phyloP scores from a whole-genome alignment of 2,797 vertebrate species.

The Pygocentrus nattereri region DNA sequence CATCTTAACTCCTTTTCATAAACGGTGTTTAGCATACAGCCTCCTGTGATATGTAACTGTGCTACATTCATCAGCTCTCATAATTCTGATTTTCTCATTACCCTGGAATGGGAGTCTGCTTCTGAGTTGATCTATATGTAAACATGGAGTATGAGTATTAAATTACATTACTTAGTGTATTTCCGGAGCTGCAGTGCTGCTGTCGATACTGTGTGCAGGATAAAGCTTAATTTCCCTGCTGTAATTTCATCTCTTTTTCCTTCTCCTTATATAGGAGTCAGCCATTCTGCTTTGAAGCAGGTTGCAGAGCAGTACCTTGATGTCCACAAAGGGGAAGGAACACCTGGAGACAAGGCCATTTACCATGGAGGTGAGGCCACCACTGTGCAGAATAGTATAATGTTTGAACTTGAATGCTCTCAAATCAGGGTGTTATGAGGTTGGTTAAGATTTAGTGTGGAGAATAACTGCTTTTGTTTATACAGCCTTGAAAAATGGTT shows the following conservation, averaged over 20 bases:
- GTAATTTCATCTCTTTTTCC: neutral
- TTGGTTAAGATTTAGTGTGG: neutral
- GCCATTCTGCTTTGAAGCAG: slow-evolving; percentile 86
- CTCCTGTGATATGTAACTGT: slow-evolving; percentile 1
- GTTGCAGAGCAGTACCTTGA: slow-evolving; percentile 87
- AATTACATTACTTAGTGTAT: slow-evolving; percentile 10
- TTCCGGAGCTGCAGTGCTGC: slow-evolving; percentile 35
- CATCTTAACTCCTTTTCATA: neutral
- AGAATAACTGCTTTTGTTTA: neutral
- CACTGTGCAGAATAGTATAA: neutral
- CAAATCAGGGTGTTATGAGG: neutral
- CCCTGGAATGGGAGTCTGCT: neutral
- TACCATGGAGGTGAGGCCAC: slow-evolving; percentile 86
- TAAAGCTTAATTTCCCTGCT: neutral
- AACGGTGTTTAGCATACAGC: neutral
- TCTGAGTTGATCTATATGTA: neutral
- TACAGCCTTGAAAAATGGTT: no score
- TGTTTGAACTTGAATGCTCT: neutral
- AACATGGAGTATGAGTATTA: neutral
- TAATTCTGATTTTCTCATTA: neutral
- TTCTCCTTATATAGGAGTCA: slow-evolving; percentile 79
- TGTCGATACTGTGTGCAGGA: neutral
- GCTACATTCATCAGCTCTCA: neutral
- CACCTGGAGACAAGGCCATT: slow-evolving; percentile 75
- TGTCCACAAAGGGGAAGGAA: slow-evolving; percentile 79